Percentiles rank a stretch among this genome's conserved stretches.
Conservation (phyloP, 1,140 invertebrate genomes). For the Chlorops oryzae region DNA sequence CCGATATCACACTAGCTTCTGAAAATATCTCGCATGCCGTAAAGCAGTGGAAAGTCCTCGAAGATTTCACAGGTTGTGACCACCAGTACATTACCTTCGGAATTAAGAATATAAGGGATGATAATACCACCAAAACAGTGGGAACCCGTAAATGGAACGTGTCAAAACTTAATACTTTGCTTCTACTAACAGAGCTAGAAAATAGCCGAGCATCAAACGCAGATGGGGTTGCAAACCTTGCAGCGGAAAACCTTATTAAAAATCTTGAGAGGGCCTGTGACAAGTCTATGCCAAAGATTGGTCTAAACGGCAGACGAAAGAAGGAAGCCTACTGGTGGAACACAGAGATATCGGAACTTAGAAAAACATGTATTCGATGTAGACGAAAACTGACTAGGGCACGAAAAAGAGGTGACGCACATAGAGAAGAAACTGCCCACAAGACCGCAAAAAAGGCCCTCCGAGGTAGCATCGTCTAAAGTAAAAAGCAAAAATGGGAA, state of each 20-base stretch:
- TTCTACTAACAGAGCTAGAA: neutral
- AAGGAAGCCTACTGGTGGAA: constrained; percentile 1
- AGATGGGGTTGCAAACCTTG: neutral
- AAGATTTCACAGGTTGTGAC: neutral
- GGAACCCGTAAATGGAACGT: neutral
- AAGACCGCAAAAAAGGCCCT: neutral
- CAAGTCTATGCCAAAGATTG: neutral
- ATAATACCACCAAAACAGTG: neutral
- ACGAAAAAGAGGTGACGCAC: neutral
- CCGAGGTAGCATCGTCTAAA: neutral
- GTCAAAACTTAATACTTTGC: neutral
- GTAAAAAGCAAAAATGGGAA: neutral
- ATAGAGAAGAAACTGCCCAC: no score
- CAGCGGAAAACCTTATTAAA: neutral
- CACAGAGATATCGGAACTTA: neutral
- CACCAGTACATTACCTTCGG: neutral
- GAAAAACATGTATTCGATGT: neutral
- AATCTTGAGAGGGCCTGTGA: neutral
- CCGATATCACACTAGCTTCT: neutral
- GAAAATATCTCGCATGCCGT: neutral
- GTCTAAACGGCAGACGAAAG: neutral
- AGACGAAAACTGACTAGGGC: neutral
- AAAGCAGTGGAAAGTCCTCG: neutral
- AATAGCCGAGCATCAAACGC: neutral
- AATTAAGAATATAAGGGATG: neutral